A percentile compares a stretch with the other conserved stretches of the same genome.
Conservation (phyloP, 2,888 invertebrate species). For the Prosopocoilus inquinatus region DNA sequence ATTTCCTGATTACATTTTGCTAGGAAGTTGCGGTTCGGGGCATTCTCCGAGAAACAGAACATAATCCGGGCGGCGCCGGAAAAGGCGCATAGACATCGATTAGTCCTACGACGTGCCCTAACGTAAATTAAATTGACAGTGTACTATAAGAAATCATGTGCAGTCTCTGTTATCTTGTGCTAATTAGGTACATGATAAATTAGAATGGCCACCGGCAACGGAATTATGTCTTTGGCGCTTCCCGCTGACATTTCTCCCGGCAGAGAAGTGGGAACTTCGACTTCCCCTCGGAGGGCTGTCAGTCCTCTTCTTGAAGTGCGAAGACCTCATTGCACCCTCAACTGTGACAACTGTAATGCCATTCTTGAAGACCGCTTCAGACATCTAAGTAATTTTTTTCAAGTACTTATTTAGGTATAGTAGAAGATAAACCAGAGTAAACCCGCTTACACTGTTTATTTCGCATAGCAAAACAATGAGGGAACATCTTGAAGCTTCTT, state of each 20-base stretch:
- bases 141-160: constrained; percentile 23
- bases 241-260: constrained; percentile 52
- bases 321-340: constrained; percentile 70
- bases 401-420: too few species aligned
- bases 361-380: constrained; percentile 69
- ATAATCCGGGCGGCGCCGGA: constrained; percentile 29
- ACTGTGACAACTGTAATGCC: constrained; percentile 69
- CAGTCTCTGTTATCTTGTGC: constrained; percentile 9
- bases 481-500: too few species aligned
- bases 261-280: constrained; percentile 51
- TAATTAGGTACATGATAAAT: constrained; percentile 2
- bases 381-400: constrained; percentile 52
- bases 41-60: constrained; percentile 11
- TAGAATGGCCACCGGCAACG: constrained; percentile 32
- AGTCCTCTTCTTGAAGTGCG: constrained; percentile 69
- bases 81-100: constrained; percentile 45
- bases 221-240: constrained; percentile 57
- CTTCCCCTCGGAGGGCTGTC: constrained; percentile 66
- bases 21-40: not conserved
- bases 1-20: not conserved
- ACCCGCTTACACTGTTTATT: too few species aligned
- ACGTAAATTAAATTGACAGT: constrained; percentile 29
- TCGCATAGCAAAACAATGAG: too few species aligned
- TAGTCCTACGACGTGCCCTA: constrained; percentile 30
- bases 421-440: too few species aligned